phyloP scores from a whole-genome alignment of 2,113 vertebrate genomes.

The Dunckerocampus dactyliophorus region DNA sequence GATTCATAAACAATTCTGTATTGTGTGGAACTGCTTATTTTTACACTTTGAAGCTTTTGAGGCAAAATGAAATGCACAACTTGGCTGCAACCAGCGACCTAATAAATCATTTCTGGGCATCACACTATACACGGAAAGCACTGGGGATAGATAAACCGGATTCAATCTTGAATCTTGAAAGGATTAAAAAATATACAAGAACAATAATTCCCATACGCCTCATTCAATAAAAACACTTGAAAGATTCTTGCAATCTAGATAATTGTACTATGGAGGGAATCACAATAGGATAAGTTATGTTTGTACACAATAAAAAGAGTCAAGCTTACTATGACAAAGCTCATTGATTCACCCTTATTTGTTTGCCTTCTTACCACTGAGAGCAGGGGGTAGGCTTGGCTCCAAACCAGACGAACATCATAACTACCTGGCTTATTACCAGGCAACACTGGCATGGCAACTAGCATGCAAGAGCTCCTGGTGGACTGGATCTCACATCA shows the following conservation, averaged over 20 bases:
- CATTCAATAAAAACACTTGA: constrained; percentile 20
- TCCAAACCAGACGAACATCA: constrained; percentile 30
- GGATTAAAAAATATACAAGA: constrained; percentile 25
- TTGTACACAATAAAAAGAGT: constrained; percentile 5
- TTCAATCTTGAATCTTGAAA: constrained; percentile 13
- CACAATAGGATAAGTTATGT: constrained; percentile 14
- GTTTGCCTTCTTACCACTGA: constrained; percentile 23
- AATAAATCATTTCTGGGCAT: neutral
- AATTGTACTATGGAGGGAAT: constrained; percentile 43
- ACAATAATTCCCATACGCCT: constrained; percentile 20
- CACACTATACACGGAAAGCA: neutral
- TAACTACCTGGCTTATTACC: constrained; percentile 30
- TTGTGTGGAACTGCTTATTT: neutral
- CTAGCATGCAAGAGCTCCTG: constrained; percentile 31
- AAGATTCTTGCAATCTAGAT: constrained; percentile 25
- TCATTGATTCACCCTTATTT: constrained; percentile 40
- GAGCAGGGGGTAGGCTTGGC: constrained; percentile 18
- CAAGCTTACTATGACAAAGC: constrained; percentile 48
- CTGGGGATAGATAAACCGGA: neutral
- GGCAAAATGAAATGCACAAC: neutral
- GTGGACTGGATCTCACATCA: constrained; percentile 8
- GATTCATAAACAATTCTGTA: neutral
- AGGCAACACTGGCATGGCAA: constrained; percentile 58
- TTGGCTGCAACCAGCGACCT: neutral
- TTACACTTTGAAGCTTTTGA: too few species aligned